Evolutionary conservation across 2,797 vertebrate genomes (phyloP), one percentile per base, ranked within the genome.

Genomic region (Syngnathus rostellatus): DNA sequence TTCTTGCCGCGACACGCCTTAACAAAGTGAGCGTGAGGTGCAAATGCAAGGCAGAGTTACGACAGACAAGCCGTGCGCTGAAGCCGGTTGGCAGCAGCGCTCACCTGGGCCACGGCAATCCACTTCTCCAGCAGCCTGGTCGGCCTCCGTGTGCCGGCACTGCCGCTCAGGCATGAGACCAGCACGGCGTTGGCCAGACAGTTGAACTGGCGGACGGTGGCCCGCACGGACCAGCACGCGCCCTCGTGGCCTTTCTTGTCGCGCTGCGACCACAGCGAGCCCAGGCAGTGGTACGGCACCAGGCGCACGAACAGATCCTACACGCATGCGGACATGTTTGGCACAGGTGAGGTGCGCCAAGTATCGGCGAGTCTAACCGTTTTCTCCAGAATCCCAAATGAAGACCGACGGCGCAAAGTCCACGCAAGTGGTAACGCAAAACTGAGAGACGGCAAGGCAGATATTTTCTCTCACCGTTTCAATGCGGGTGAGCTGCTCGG

Each of bases 141-240:
- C 71, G 55, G 94, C 90, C 83, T 95, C 8, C 3, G 50, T 94
- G 6, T 93, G 88, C 57, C 90, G 92, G 63, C 91, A 89, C n/a
- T 95, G 91, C 12, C 78, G 72, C 87, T 88, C 43, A 97, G 89
- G 67, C 94, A 94, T 46, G 94, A 95, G 3, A 91, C 91, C 2
- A 92, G 85, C 10, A 96, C 94, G 0, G 93, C 91, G 0, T 93
- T 93, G 8, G 93, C 91, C 83, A 96, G 76, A 43, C 86, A 90
- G 89, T 97, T 97, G 84, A 97, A 97, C 81, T 97, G 95, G 1
- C 86, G 90, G 50, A 97, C 87, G 1, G 95, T 96, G 72, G 94
- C 94, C 79, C 94, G 83, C 73, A 96, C 93, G 0, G 93, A 94
- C 77, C 92, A 92, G 11, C 94, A 96, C 0, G 90, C 87, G 0